Evolutionary conservation across 2,888 invertebrate species (phyloP).

Genomic region (Apamea monoglypha): DNA sequence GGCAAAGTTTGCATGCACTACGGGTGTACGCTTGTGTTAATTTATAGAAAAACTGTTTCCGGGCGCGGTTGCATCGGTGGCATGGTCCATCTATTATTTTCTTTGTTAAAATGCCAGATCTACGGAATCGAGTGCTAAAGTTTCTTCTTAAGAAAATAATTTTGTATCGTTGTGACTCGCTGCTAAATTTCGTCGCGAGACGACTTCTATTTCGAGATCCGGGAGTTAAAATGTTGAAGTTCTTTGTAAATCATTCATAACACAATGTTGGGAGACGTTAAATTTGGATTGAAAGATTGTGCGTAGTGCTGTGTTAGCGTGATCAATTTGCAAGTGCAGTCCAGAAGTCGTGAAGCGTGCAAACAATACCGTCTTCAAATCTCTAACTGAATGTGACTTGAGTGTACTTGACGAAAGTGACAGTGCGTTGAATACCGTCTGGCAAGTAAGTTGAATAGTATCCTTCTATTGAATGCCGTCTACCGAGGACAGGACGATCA

Average conservation of each 20-base stretch:
- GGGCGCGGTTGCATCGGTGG: background rate
- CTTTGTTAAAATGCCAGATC: slow-evolving; percentile 7
- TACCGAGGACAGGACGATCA: slow-evolving; percentile 23
- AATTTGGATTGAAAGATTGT: background rate
- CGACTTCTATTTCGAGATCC: background rate
- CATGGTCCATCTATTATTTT: background rate
- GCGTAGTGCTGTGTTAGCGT: background rate
- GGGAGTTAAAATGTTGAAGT: slow-evolving; percentile 18
- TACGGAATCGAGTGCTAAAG: slow-evolving; percentile 4
- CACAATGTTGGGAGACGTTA: background rate
- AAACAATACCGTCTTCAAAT: slow-evolving; percentile 30
- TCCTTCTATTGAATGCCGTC: slow-evolving; percentile 27
- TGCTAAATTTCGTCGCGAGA: background rate
- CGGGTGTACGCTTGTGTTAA: background rate
- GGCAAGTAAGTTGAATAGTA: slow-evolving; percentile 37
- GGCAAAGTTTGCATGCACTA: slow-evolving; percentile 23
- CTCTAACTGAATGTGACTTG: slow-evolving; percentile 8
- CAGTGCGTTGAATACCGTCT: slow-evolving; percentile 33
- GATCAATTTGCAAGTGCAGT: slow-evolving; percentile 24
- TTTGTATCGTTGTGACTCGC: background rate
- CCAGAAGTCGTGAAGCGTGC: slow-evolving; percentile 6
- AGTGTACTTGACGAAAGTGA: slow-evolving; percentile 26
- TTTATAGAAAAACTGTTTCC: background rate
- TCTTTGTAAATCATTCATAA: background rate
- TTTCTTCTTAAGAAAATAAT: slow-evolving; percentile 9